These are phyloP conservation scores for Pantherophis alleghaniensis DNA, from an alignment of 2,797 vertebrate genomes.

Conservation along the genomic window DNA sequence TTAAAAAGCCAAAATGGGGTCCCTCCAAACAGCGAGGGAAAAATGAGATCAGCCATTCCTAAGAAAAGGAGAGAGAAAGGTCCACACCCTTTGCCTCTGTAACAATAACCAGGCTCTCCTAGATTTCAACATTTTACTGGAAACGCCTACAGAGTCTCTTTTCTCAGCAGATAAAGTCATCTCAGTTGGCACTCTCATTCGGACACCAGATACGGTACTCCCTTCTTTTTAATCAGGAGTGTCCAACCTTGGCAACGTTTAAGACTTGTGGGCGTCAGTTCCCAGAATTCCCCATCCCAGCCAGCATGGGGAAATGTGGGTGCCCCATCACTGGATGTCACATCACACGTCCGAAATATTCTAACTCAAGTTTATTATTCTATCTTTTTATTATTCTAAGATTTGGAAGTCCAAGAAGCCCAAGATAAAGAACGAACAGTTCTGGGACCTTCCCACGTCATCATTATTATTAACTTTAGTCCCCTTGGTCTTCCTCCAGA, in stretches of 20 bases:
- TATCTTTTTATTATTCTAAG: background rate
- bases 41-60: background rate
- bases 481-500: background rate
- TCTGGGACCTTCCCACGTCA: background rate
- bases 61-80: background rate
- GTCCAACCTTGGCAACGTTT: too few species aligned
- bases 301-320: too few species aligned
- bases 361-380: too few species aligned
- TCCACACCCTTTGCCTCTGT: background rate
- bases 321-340: too few species aligned
- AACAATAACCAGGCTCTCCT: background rate
- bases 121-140: background rate
- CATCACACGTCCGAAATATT: too few species aligned
- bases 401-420: background rate
- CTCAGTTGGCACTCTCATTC: too few species aligned
- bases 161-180: background rate
- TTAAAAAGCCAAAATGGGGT: slow-evolving; percentile 38
- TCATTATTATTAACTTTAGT: background rate
- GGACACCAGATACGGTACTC: background rate
- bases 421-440: background rate
- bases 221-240: background rate
- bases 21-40: background rate
- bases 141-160: background rate
- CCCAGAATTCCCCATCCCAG: too few species aligned
- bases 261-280: too few species aligned